Evolutionary conservation across 2,113 vertebrate species (phyloP).

Genomic region (Caranx melampygus): DNA sequence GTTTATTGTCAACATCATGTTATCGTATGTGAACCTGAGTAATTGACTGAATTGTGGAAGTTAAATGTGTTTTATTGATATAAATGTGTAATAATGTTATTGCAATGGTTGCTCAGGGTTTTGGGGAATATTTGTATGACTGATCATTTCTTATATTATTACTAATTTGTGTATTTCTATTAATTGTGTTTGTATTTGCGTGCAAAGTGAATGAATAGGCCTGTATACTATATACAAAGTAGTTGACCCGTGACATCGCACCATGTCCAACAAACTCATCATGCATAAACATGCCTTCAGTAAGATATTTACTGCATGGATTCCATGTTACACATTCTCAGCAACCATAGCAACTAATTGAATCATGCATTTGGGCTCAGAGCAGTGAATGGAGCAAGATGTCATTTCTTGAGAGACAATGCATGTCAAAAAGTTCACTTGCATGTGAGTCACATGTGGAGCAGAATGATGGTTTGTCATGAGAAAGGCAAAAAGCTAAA

Average conservation of each 20-base stretch:
- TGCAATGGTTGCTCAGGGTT: neutral
- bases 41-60: neutral
- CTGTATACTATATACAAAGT: constrained; percentile 25
- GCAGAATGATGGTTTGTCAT: constrained; percentile 57
- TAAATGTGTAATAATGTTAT: neutral
- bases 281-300: constrained; percentile 70
- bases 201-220: constrained; percentile 24
- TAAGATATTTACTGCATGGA: constrained; percentile 55
- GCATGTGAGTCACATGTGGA: constrained; percentile 59
- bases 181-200: constrained; percentile 4
- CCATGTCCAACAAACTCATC: constrained; percentile 60
- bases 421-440: constrained; percentile 54
- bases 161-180: constrained; percentile 5
- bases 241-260: constrained; percentile 59
- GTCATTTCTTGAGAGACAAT: constrained; percentile 59
- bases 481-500: constrained; percentile 32
- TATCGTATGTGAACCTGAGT: constrained; percentile 6
- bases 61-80: neutral
- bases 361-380: constrained; percentile 57
- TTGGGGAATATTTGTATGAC: neutral
- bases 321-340: constrained; percentile 65
- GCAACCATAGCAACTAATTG: constrained; percentile 69
- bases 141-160: neutral
- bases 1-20: too few species aligned
- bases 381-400: constrained; percentile 57